These are phyloP conservation scores for Chorisops tibialis DNA, from an alignment of 2,888 invertebrate genomes.

Conservation along the genomic window DNA sequence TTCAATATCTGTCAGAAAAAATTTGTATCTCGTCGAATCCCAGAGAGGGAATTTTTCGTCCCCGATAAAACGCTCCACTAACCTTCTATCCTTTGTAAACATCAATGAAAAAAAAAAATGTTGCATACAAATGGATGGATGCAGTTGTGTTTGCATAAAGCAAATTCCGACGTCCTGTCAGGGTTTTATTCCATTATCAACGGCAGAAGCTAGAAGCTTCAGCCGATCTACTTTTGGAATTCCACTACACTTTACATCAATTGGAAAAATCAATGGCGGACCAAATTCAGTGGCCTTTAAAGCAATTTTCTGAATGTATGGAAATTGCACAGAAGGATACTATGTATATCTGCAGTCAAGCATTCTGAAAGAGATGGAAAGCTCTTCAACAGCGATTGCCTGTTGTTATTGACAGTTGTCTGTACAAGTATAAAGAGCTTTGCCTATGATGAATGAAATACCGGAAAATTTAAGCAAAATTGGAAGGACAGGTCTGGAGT, in stretches of 20 bases:
- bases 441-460: too few relatives aligned
- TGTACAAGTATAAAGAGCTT: too few relatives aligned
- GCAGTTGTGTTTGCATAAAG: conserved; percentile 20
- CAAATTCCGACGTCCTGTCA: conserved; percentile 23
- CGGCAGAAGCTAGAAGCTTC: background rate
- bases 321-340: background rate
- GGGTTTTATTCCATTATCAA: conserved; percentile 3
- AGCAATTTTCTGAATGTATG: conserved; percentile 10
- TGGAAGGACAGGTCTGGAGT: too few relatives aligned
- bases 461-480: too few relatives aligned
- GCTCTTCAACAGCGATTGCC: background rate
- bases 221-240: conserved; percentile 17
- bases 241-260: conserved; percentile 20
- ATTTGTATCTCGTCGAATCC: too few relatives aligned
- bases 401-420: background rate
- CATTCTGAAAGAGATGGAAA: background rate
- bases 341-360: background rate
- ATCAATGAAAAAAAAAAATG: background rate
- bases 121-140: conserved; percentile 6
- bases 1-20: too few relatives aligned
- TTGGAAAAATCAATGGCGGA: conserved; percentile 18
- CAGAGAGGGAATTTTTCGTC: background rate
- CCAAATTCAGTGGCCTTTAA: conserved; percentile 9
- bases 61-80: conserved; percentile 13
- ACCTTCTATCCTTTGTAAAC: conserved; percentile 7